Conservation (phyloP, 1,140 invertebrate genomes). For the Drosophila baimaii region DNA sequence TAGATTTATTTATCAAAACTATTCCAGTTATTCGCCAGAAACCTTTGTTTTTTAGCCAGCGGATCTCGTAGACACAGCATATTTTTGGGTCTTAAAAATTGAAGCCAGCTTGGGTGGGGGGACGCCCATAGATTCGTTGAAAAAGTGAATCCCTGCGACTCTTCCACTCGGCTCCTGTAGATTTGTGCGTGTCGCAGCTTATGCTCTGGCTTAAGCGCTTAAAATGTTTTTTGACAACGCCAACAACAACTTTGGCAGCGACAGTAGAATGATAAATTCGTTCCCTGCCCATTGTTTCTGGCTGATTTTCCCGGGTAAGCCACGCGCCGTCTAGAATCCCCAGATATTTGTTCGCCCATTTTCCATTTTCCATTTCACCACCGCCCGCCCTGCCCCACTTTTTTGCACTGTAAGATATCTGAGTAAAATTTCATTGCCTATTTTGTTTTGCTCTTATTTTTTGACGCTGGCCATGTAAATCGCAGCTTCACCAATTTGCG, state of each 20-base stretch:
- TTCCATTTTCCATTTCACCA: conserved; percentile 38
- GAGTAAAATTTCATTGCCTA: conserved; percentile 60
- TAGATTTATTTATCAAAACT: background rate
- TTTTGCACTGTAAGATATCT: conserved; percentile 25
- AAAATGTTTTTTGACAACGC: conserved; percentile 79
- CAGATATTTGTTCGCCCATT: conserved; percentile 12
- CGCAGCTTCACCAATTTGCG: conserved; percentile 71
- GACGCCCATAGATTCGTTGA: conserved; percentile 2
- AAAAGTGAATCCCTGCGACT: conserved; percentile 9
- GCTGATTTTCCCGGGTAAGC: conserved; percentile 31
- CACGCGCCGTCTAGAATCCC: conserved; percentile 40
- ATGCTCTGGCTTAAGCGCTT: conserved; percentile 71
- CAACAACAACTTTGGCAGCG: conserved; percentile 21
- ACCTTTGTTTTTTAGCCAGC: background rate
- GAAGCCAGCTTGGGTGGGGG: background rate
- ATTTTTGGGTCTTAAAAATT: background rate
- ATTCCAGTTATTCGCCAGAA: too few species aligned
- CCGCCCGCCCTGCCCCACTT: background rate
- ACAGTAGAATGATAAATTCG: conserved; percentile 72
- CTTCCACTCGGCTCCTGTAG: conserved; percentile 9
- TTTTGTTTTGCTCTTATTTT: conserved; percentile 35
- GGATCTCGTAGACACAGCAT: background rate
- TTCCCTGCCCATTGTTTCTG: conserved; percentile 43
- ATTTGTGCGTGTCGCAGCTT: conserved; percentile 74
- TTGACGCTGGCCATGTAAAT: conserved; percentile 50